phyloP scores from a whole-genome alignment of 2,113 vertebrate species.

The Nannobrachium achirus region DNA sequence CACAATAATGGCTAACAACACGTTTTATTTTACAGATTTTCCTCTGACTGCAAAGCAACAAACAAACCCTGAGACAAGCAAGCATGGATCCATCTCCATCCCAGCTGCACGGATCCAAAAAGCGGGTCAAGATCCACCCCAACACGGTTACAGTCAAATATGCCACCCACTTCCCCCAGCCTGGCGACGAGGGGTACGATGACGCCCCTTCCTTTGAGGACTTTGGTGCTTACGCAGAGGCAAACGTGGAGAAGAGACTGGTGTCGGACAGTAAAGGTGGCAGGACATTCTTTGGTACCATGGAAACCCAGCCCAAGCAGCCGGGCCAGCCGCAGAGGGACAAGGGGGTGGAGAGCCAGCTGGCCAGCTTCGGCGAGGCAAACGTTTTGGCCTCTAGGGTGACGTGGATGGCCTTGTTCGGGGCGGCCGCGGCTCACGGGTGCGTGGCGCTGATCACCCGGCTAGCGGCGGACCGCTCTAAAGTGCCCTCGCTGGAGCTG shows the following conservation, averaged over 20 bases:
- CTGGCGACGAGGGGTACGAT: conserved; percentile 90
- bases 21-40: conserved; percentile 56
- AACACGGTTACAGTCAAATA: conserved; percentile 96
- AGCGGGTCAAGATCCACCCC: conserved; percentile 96
- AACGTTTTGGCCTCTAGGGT: conserved; percentile 87
- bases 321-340: conserved; percentile 70
- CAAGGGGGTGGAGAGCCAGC: conserved; percentile 79
- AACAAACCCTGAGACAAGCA: not conserved
- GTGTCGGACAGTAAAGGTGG: conserved; percentile 82
- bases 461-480: conserved; percentile 92
- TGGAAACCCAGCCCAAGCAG: conserved; percentile 80
- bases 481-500: conserved; percentile 95
- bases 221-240: conserved; percentile 86
- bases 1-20: conserved; percentile 1
- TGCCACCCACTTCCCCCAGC: conserved; percentile 92
- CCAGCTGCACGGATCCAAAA: conserved; percentile 87
- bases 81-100: conserved; percentile 88
- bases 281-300: conserved; percentile 90
- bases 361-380: conserved; percentile 86
- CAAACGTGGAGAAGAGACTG: conserved; percentile 86
- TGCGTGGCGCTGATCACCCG: conserved; percentile 95
- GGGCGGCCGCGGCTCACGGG: conserved; percentile 92
- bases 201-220: conserved; percentile 89
- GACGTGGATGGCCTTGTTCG: conserved; percentile 93
- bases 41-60: conserved; percentile 31